Percentiles rank a stretch among this genome's conserved stretches.
Conservation (phyloP, 2,888 invertebrate species). For the Polyploca ridens region DNA sequence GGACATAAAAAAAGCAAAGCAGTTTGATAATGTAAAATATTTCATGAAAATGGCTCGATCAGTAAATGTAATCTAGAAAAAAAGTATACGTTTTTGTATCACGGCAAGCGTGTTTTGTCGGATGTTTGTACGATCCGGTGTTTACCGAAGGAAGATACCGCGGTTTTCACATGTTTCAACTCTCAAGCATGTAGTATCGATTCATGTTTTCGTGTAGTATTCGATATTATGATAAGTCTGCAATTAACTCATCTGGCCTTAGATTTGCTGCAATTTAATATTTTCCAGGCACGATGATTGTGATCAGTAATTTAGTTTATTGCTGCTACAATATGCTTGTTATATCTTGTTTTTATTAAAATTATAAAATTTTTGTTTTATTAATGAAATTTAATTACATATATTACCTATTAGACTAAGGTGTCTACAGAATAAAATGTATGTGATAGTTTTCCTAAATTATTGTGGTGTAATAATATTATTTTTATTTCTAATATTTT, state of each 20-base stretch:
- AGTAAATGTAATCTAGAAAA: conserved; percentile 4
- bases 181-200: conserved; percentile 19
- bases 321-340: not conserved
- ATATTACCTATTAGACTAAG: too few relatives aligned
- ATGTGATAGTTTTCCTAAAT: too few relatives aligned
- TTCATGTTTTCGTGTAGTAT: conserved; percentile 20
- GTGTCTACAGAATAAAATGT: too few relatives aligned
- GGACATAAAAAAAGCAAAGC: not conserved
- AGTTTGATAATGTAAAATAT: not conserved
- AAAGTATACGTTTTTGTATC: conserved; percentile 11
- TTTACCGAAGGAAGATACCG: conserved; percentile 52
- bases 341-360: not conserved
- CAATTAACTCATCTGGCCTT: conserved; percentile 14
- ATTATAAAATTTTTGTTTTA: too few relatives aligned
- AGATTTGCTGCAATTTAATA: not conserved
- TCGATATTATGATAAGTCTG: conserved; percentile 26
- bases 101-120: conserved; percentile 44
- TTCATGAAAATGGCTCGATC: not conserved
- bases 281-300: not conserved
- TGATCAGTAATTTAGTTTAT: conserved; percentile 3
- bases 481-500: too few relatives aligned
- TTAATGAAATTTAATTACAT: too few relatives aligned
- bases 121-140: conserved; percentile 70
- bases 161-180: conserved; percentile 60
- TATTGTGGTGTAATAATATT: too few relatives aligned